phyloP scores from a whole-genome alignment of 2,797 vertebrate species.

The Corythornis leucogaster region DNA sequence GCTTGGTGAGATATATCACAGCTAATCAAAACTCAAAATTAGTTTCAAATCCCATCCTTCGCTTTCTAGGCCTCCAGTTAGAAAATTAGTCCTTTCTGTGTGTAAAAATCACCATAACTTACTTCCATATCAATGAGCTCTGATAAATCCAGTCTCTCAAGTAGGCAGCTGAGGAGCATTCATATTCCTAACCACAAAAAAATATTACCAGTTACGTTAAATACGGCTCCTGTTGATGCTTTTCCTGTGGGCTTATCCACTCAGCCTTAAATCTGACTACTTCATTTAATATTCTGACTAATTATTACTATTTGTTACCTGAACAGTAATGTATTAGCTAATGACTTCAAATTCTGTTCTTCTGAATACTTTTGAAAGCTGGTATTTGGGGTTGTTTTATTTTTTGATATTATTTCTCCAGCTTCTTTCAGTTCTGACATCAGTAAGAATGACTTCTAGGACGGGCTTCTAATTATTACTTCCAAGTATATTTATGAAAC shows the following conservation, averaged over 20 bases:
- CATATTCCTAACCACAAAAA: neutral
- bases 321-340: neutral
- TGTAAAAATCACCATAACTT: neutral
- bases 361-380: neutral
- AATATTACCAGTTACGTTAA: neutral
- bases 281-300: neutral
- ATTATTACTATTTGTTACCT: neutral
- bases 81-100: neutral
- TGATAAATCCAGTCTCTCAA: neutral
- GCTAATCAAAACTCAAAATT: neutral
- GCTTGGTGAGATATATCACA: neutral
- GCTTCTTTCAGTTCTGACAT: neutral
- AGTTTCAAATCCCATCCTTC: neutral
- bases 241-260: neutral
- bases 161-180: neutral
- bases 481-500: neutral
- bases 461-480: neutral
- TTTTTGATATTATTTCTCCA: neutral
- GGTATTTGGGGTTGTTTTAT: neutral
- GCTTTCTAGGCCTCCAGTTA: neutral
- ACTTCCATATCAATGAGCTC: neutral
- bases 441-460: neutral
- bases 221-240: neutral
- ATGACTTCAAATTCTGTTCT: neutral
- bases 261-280: neutral